Base-by-base conservation (phyloP, 2,888 invertebrate species). In the Stenurella melanura region DNA sequence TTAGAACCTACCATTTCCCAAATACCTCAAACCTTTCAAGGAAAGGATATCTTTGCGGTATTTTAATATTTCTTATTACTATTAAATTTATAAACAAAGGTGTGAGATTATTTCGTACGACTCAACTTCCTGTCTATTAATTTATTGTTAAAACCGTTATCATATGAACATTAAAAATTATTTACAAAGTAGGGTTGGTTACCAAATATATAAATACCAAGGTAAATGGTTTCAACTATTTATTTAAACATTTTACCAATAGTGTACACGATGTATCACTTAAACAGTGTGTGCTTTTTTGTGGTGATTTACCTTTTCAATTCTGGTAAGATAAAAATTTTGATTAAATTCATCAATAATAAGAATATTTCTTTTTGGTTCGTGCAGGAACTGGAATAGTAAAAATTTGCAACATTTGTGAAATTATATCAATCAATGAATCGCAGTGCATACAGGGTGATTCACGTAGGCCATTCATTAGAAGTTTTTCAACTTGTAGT, bases 141-240 rank as follows among this genome's bases (percentile, higher is more conserved):
- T 19, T 58, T 18, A 58, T 58, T 58, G 61, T n/a, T 61, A 30
- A 30, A 30, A n/a, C 30, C 9, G 61, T 63, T 63, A 26, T 63
- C 63, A 17, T 17, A 61, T 21, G 26, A 63, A 26, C 17, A 63
- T 30, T 63, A 30, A 63, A 50, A 17, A n/a, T 17, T 64, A 64
- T 64, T 64, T 64, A 64, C 64, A 18, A 9, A 26, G 17, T 4
- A 63, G 42, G 38, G 19, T 15, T 11, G 34, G 42, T 64, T 15
- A 11, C 17, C 1, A 42, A n/a, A 17, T 61, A n/a, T 30, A 30
- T 61, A 61, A 12, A 61, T 61, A 30, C 30, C 21, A 12, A 15
- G 1, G 17, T 26, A 30, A 6, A 30, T 30, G 21, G 30, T 30
- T 30, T 34, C 15, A 17, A 34, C n/a, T 63, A 30, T 34, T 63